Base-by-base conservation (phyloP, 1,140 invertebrate genomes). In the Watersipora subatra region DNA sequence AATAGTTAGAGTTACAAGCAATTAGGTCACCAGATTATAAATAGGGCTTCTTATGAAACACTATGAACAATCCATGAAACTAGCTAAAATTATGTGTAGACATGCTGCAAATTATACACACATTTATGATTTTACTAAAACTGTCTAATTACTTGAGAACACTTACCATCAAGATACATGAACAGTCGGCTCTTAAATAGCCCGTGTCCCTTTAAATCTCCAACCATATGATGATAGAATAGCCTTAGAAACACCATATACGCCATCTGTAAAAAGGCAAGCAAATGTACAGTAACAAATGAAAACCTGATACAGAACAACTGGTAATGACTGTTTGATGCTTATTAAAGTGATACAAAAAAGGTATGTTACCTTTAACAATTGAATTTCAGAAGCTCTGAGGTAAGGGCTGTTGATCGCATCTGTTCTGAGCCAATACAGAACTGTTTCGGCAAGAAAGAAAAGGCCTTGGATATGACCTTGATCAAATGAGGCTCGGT, bases 371-470 rank as follows among this genome's bases (percentile, higher is more conserved):
- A 78, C 76, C 72, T 74, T 77, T 2, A 80, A 69, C 7, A 79
- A 72, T 73, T 79, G 78, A 28, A 80, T 77, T 68, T 80, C 78
- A 58, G 67, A 69, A n/a, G 76, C 78, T 59, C 77, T 66, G 0
- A 80, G 73, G 66, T 74, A 79, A 12, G 76, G 76, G 58, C 78
- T 72, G 57, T 75, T 71, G 1, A 79, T 70, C 58, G 73, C 72
- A 34, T 80, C 78, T 20, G 78, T 79, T n/a, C 78, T 67, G n/a
- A 80, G 71, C 73, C 73, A 78, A 67, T 79, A 80, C 26, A 80
- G 66, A 69, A 75, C 73, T 12, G 77, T 78, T 70, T 80, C 79
- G 15, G 77, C 79, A 57, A 80, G 72, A 64, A 76, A 80, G 64
- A 80, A 80, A 24, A 80, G 69, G 1, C 76, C 77, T 2, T 76